Percentiles rank a stretch among this genome's conserved stretches.
These are phyloP conservation scores for Circaetus gallicus DNA, from an alignment of 2,113 vertebrate species.

Conservation along the genomic window DNA sequence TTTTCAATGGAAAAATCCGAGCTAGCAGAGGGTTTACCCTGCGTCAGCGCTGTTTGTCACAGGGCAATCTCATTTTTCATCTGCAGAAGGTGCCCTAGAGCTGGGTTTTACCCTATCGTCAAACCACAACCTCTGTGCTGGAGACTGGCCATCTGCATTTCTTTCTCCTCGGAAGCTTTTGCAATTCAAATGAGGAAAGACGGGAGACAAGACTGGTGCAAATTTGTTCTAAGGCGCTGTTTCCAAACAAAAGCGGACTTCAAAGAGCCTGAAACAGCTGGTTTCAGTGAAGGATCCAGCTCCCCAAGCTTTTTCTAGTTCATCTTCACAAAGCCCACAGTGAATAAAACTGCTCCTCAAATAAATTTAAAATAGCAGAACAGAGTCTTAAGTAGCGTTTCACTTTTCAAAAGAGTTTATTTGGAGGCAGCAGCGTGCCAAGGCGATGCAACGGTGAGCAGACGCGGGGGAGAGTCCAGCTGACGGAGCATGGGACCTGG, in stretches of 20 bases:
- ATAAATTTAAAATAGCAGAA: neutral
- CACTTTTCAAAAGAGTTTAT: neutral
- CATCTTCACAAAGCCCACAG: neutral
- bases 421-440: neutral
- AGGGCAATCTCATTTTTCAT: neutral
- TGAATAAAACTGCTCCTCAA: neutral
- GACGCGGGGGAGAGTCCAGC: neutral
- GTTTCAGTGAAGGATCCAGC: neutral
- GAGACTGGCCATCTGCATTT: neutral
- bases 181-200: neutral
- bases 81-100: constrained; percentile 25
- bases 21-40: neutral
- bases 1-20: neutral
- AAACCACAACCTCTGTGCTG: neutral
- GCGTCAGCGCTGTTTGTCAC: neutral
- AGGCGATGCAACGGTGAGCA: neutral
- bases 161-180: neutral
- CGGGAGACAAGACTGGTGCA: neutral
- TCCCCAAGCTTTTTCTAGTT: neutral
- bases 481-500: neutral
- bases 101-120: neutral
- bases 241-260: neutral
- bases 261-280: neutral
- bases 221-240: neutral
- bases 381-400: neutral